Base-by-base conservation (phyloP, 2,113 vertebrate genomes). In the Dolichallabes microphthalmus region DNA sequence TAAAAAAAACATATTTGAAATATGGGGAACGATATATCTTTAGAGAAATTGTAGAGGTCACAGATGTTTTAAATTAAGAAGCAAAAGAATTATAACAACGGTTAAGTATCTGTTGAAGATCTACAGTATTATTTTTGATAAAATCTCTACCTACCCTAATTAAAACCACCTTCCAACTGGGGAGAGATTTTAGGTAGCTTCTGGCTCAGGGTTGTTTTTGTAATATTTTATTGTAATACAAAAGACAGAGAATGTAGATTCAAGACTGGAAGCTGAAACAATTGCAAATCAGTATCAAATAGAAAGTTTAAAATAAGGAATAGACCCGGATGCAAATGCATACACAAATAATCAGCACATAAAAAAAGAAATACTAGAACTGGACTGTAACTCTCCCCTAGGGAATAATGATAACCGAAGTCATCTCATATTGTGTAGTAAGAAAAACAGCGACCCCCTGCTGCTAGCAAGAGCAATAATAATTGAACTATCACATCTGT, bases 101-200 rank as follows among this genome's bases (percentile, higher is more conserved):
- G 92, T 90, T 92, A 89, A 90, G 79, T 55, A 88, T 63, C 75
- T 17, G 79, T 87, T 90, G 89, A 89, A 88, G 81, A 90, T 84
- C 88, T 83, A 53, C 74, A 89, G 88, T 89, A 91, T 93, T 92
- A 92, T 71, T 74, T 45, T 76, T 82, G 90, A 94, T 93, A 89
- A 2, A 45, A 94, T 94, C 92, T 92, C 90, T 93, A 93, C 92
- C 90, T 92, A 91, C 82, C 88, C 88, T 92, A 92, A 92, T 92
- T 90, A 52, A 91, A 86, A 87, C 76, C 82, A 87, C 86, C 76
- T 82, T 80, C 78, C 82, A 86, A 76, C 82, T 85, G 45, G 80
- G 52, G 27, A 32, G 53, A n/a, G 15, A 55, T 87, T 83, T 90
- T 83, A 89, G 86, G 79, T 25, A 83, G 32, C 30, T 19, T 57